Evolutionary conservation across 1,140 invertebrate genomes (phyloP), one percentile per base, ranked within the genome.

Genomic region (Pseudoatta argentina): DNA sequence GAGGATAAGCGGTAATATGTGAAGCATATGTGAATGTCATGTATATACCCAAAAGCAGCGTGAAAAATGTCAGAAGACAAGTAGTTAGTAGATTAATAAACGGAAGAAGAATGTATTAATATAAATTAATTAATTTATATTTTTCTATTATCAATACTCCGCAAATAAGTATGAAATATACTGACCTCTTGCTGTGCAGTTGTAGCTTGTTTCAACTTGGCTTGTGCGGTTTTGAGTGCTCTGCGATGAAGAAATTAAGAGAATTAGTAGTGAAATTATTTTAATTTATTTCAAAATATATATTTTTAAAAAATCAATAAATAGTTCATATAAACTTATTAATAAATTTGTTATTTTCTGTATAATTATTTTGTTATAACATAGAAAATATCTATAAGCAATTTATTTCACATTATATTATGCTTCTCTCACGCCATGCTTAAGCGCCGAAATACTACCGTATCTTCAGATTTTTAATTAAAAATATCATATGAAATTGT

Each of bases 141-240:
- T 16, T 4, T 44, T 73, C 6, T 12, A 34, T 64, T 39, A 69
- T 64, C 1, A 34, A 51, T 64, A 57, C 69, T 27, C 16, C 12
- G 61, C 0, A 53, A 27, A 21, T 44, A 72, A 21, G 18, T 1
- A 10, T 30, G n/a, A 59, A 8, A 34, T 77, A 76, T 88, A 95
- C 95, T 95, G 95, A 97, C 97, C 96, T 97, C 97, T 95, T 97
- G 97, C 96, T 96, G 95, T 95, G 97, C 97, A 96, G 96, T 97
- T 93, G 94, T 90, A 89, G 94, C 94, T 94, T 94, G 94, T 96
- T 97, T 97, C 92, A 98, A 94, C 96, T 98, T 98, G 93, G 97
- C 97, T 97, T 98, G 98, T 97, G 97, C 97, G 95, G 97, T 97
- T 96, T 98, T 98, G 92, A 98, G 96, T 95, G 97, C 97, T 95